These are phyloP conservation scores for Phaethornis superciliosus DNA, from an alignment of 2,113 vertebrate species.

Conservation along the genomic window DNA sequence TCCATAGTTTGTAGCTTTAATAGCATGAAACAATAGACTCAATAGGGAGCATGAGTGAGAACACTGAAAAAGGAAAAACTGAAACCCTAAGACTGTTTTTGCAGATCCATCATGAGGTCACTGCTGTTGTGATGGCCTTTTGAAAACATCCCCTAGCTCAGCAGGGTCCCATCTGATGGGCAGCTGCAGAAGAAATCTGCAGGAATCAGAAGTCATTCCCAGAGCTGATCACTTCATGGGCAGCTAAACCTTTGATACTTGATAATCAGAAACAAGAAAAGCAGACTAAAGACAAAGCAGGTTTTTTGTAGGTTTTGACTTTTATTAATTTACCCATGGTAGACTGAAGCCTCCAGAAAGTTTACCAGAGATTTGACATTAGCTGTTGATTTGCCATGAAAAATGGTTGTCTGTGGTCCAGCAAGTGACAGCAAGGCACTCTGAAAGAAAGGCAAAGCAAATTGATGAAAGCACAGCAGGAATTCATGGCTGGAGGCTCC, in stretches of 20 bases:
- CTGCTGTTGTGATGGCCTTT: background rate
- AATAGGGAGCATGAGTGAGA: constrained; percentile 35
- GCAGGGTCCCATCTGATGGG: background rate
- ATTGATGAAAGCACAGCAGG: background rate
- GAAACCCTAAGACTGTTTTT: constrained; percentile 50
- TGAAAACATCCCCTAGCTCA: constrained; percentile 3
- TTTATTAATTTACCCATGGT: background rate
- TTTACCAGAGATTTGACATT: background rate
- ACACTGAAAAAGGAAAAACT: constrained; percentile 45
- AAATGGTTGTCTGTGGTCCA: background rate
- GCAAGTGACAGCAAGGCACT: background rate
- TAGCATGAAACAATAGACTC: constrained; percentile 56
- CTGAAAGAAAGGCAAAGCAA: constrained; percentile 18
- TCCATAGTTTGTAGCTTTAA: constrained; percentile 26
- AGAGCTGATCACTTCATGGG: background rate
- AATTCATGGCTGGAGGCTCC: constrained; percentile 43
- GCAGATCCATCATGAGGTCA: background rate
- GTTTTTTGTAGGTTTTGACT: background rate
- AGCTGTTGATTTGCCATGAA: background rate
- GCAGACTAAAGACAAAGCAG: background rate
- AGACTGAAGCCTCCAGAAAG: background rate
- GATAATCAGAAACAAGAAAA: background rate
- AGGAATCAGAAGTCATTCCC: background rate
- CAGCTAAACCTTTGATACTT: background rate
- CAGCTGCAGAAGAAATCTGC: background rate